These are phyloP conservation scores for Ciconia boyciana DNA, from an alignment of 2,113 vertebrate species.

Conservation along the genomic window DNA sequence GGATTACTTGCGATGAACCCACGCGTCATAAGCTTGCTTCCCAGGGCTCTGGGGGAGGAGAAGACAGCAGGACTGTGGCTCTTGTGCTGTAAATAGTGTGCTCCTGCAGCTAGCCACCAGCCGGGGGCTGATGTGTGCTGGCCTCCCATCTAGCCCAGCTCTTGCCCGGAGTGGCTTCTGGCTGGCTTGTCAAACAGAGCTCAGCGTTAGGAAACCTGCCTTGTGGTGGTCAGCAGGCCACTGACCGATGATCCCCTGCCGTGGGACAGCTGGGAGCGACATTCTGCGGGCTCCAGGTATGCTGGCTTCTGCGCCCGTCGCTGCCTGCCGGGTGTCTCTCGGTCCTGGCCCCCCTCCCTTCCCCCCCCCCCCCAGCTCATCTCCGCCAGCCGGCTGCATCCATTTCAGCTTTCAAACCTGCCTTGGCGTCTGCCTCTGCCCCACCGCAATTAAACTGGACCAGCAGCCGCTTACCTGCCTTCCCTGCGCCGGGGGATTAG, in stretches of 20 bases:
- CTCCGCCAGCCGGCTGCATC: background rate
- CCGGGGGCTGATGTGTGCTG: background rate
- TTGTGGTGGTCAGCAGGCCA: background rate
- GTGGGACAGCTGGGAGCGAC: background rate
- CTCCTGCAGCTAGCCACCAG: background rate
- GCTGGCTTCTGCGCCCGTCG: fast-evolving
- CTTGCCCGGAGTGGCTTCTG: background rate
- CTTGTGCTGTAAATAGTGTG: slow-evolving; percentile 3
- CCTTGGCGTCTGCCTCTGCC: slow-evolving; percentile 46
- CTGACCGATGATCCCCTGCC: fast-evolving
- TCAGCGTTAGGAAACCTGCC: background rate
- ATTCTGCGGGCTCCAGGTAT: background rate
- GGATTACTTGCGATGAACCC: background rate
- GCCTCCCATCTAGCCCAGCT: background rate
- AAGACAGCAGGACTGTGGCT: background rate
- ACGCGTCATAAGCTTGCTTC: background rate
- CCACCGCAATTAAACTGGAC: background rate
- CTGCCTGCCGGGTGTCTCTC: background rate
- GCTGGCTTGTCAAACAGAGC: background rate
- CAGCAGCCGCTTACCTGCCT: background rate
- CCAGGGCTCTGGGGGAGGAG: background rate
- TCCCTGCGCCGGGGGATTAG: background rate
- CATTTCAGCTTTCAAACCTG: slow-evolving; percentile 38
- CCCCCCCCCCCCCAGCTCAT: background rate
- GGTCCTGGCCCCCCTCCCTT: background rate